Evolutionary conservation across 2,113 vertebrate species (phyloP).

Genomic region (Corythoichthys intestinalis): DNA sequence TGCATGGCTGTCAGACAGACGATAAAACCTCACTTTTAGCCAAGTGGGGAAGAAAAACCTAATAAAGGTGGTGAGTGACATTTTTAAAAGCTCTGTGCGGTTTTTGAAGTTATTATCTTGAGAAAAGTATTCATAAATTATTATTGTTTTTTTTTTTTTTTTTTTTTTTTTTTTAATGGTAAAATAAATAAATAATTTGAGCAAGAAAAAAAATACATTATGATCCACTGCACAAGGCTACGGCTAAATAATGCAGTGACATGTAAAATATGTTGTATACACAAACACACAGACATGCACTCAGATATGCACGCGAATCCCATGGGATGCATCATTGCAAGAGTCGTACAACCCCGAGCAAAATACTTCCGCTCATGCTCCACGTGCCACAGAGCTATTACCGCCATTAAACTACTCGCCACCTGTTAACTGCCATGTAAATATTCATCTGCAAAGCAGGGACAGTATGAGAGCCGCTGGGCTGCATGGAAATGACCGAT

Average conservation of each 20-base stretch:
- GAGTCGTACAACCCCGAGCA: slow-evolving; percentile 29
- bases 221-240: not conserved
- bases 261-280: slow-evolving; percentile 8
- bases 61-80: not conserved
- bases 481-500: slow-evolving; percentile 72
- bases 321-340: slow-evolving; percentile 37
- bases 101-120: not conserved
- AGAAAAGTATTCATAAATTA: not conserved
- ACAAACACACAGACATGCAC: slow-evolving; percentile 9
- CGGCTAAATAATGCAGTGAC: not conserved
- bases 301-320: slow-evolving; percentile 6
- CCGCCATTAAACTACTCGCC: slow-evolving; percentile 93
- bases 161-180: not conserved
- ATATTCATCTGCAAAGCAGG: slow-evolving; percentile 89
- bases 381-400: slow-evolving; percentile 88
- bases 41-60: not conserved
- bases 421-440: slow-evolving; percentile 99
- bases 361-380: slow-evolving; percentile 77
- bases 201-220: too few relatives aligned
- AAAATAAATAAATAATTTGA: not conserved
- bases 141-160: not conserved
- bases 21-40: slow-evolving; percentile 45
- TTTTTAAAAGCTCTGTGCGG: not conserved
- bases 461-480: slow-evolving; percentile 79
- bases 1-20: slow-evolving; percentile 64